Evolutionary conservation across 2,888 invertebrate species (phyloP), one percentile per base, ranked within the genome.

Genomic region (Sinopyrophorus schimmeli): DNA sequence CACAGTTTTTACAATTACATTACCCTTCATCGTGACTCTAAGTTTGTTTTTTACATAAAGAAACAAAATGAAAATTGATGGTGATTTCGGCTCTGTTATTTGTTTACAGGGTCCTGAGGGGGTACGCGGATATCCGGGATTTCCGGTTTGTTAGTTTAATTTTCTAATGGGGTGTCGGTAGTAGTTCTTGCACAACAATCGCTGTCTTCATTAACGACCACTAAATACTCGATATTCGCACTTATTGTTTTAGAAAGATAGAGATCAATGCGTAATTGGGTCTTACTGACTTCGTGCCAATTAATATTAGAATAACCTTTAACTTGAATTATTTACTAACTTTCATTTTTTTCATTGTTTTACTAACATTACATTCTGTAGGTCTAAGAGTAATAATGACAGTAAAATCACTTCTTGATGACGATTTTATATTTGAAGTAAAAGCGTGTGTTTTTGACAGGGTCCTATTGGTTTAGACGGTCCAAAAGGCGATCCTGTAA

Each of bases 391-490:
- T n/a, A n/a, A n/a, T n/a, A n/a, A n/a, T n/a, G n/a, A n/a, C n/a
- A n/a, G n/a, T n/a, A n/a, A n/a, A n/a, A n/a, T n/a, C n/a, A n/a
- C n/a, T n/a, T n/a, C n/a, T n/a, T n/a, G n/a, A n/a, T n/a, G n/a
- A n/a, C n/a, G n/a, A n/a, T n/a, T n/a, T 17, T 7, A 27, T 7
- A 11, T 32, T 27, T 23, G 11, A 9, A 14, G 9, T 40, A 43
- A 40, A 53, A 38, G 9, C 15, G 2, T 47, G 26, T 35, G 59
- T 55, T 65, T 69, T 66, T 79, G 79, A 48, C 80, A 94, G 94
- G 94, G 94, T 61, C 90, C 93, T 16, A 94, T 93, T 71, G 94
- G 94, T 58, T 77, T 92, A 71, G 92, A 92, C 68, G 94, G 94
- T 59, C 93, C 93, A 3, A 92, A 92, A 76, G 94, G 94, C 66